Evolutionary conservation across 2,888 invertebrate genomes (phyloP).

Genomic region (Drosophila neonasuta): DNA sequence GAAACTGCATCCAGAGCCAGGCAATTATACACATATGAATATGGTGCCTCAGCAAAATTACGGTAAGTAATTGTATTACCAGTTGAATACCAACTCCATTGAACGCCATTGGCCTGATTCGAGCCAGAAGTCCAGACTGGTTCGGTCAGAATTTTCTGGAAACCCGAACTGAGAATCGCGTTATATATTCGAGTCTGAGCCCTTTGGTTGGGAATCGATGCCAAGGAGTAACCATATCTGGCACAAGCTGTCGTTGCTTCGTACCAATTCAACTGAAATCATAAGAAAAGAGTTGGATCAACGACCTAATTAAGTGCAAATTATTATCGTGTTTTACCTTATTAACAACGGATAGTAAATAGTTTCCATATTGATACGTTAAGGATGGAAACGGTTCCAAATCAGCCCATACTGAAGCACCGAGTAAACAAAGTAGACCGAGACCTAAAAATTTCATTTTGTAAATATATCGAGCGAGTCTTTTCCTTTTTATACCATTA

Average conservation of each 20-base stretch:
- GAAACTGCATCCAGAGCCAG: conserved; percentile 5
- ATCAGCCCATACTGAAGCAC: neutral
- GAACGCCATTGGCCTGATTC: conserved; percentile 10
- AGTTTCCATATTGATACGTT: neutral
- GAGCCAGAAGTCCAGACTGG: conserved; percentile 38
- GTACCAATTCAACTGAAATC: conserved; percentile 30
- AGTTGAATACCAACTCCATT: conserved; percentile 25
- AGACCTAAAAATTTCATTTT: conserved; percentile 41
- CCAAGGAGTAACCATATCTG: conserved; percentile 14
- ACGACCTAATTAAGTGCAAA: neutral
- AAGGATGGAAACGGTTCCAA: neutral
- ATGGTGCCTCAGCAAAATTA: conserved; percentile 3
- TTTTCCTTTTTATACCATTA: conserved; percentile 35
- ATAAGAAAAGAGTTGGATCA: neutral
- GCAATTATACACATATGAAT: conserved; percentile 3
- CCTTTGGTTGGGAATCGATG: neutral
- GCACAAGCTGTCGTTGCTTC: conserved; percentile 14
- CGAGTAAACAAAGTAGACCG: conserved; percentile 18
- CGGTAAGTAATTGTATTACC: conserved; percentile 2
- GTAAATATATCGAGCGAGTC: neutral
- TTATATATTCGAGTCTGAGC: neutral
- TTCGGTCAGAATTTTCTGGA: neutral
- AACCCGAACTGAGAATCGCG: neutral
- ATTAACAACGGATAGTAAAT: neutral
- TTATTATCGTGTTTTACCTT: conserved; percentile 4